A percentile compares a stretch with the other conserved stretches of the same genome.
phyloP scores from a whole-genome alignment of 2,888 invertebrate genomes.

The Scaptomyza caliginosa region DNA sequence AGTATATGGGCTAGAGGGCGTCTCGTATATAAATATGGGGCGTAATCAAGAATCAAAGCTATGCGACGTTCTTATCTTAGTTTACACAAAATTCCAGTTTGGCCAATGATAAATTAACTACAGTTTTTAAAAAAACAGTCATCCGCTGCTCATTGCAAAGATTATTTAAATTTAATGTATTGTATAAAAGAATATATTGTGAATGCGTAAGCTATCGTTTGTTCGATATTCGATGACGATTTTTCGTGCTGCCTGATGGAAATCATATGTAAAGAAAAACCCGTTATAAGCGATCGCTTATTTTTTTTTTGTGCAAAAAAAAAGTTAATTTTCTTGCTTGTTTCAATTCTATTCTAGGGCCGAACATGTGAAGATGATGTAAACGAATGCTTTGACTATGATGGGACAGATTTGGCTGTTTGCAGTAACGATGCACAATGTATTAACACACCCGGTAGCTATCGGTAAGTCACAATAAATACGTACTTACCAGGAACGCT shows the following conservation, averaged over 20 bases:
- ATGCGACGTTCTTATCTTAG: conserved; percentile 20
- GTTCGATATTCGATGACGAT: not conserved
- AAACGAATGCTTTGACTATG: conserved; percentile 92
- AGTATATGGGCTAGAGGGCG: conserved; percentile 47
- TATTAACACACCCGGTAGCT: conserved; percentile 91
- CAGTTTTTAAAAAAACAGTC: too few relatives aligned
- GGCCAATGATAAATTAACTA: too few relatives aligned
- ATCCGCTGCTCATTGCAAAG: too few relatives aligned
- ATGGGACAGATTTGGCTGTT: conserved; percentile 91
- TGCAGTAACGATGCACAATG: conserved; percentile 96
- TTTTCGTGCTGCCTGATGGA: not conserved
- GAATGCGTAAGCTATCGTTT: not conserved
- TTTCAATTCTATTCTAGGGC: conserved; percentile 85
- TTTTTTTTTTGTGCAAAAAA: not conserved
- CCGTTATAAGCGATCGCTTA: not conserved
- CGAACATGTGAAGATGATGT: conserved; percentile 91
- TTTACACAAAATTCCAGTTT: too few relatives aligned
- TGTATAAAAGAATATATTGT: too few relatives aligned
- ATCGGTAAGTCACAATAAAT: conserved; percentile 86
- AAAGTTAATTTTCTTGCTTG: not conserved
- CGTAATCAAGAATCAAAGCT: conserved; percentile 11
- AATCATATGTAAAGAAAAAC: not conserved
- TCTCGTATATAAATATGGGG: conserved; percentile 28
- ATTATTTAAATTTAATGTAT: too few relatives aligned
- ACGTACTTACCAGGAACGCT: not conserved